phyloP scores from a whole-genome alignment of 2,888 invertebrate species.

The Tubulanus polymorphus region DNA sequence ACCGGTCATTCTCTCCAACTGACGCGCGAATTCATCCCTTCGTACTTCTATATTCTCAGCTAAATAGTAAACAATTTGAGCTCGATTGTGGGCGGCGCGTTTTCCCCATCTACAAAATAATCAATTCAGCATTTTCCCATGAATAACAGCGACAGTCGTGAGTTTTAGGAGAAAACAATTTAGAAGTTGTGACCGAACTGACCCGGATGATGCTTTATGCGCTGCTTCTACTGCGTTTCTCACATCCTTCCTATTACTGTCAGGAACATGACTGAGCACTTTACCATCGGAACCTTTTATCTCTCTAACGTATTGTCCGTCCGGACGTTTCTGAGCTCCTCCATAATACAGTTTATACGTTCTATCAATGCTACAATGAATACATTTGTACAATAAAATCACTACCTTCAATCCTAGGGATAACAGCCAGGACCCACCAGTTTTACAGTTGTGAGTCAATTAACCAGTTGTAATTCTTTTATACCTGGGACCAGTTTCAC shows the following conservation, averaged over 20 bases:
- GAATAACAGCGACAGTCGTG: not conserved
- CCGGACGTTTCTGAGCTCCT: conserved; percentile 56
- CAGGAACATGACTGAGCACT: conserved; percentile 49
- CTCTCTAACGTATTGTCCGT: conserved; percentile 49
- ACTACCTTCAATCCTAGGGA: too few relatives aligned
- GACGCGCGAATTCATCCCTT: conserved; percentile 40
- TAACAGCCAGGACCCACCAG: too few relatives aligned
- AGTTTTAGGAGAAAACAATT: not conserved
- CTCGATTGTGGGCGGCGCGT: conserved; percentile 51
- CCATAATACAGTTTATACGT: conserved; percentile 57
- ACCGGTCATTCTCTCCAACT: conserved; percentile 43
- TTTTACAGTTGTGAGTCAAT: too few relatives aligned
- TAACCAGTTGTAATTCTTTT: too few relatives aligned
- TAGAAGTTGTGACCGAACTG: conserved; percentile 20
- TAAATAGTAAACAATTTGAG: conserved; percentile 55
- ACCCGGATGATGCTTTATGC: conserved; percentile 54
- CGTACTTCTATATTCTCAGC: conserved; percentile 53
- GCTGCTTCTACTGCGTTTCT: conserved; percentile 57
- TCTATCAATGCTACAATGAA: conserved; percentile 42
- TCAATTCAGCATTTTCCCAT: not conserved
- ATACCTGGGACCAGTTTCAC: too few relatives aligned
- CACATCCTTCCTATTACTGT: conserved; percentile 54
- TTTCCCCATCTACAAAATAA: conserved; percentile 46
- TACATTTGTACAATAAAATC: too few relatives aligned
- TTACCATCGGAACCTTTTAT: conserved; percentile 37